phyloP scores from a whole-genome alignment of 2,888 invertebrate genomes.

The Drosophila affinis region DNA sequence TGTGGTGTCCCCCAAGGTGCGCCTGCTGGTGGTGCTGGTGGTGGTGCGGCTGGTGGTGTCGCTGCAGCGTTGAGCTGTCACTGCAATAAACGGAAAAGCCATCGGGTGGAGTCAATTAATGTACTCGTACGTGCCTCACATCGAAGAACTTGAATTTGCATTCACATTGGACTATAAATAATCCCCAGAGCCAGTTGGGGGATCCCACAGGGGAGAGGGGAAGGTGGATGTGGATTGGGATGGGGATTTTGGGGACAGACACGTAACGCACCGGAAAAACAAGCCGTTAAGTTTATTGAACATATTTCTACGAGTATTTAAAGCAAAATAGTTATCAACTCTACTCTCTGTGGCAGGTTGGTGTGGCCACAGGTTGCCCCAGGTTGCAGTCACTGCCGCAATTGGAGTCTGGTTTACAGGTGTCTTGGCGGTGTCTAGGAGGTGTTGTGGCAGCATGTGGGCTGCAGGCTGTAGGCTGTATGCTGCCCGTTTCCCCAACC shows the following conservation, averaged over 20 bases:
- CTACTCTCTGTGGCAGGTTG: background rate
- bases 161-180: constrained; percentile 48
- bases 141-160: constrained; percentile 70
- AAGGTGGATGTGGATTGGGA: background rate
- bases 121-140: constrained; percentile 44
- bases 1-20: constrained; percentile 9
- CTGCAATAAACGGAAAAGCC: constrained; percentile 79
- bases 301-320: constrained; percentile 53
- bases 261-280: constrained; percentile 75
- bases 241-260: constrained; percentile 33
- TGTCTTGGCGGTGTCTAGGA: constrained; percentile 34
- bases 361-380: background rate
- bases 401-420: constrained; percentile 24
- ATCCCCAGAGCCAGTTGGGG: constrained; percentile 5
- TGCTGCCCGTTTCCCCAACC: constrained; percentile 19
- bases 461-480: constrained; percentile 18
- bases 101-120: constrained; percentile 53
- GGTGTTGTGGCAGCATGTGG: constrained; percentile 23
- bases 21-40: constrained; percentile 31
- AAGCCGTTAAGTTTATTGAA: constrained; percentile 74
- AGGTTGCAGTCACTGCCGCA: background rate
- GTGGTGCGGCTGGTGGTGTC: constrained; percentile 30
- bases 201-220: background rate
- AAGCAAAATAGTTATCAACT: constrained; percentile 19
- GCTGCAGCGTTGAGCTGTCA: constrained; percentile 83